These are phyloP conservation scores for Heliconius ismenius DNA, from an alignment of 2,888 invertebrate species.

Conservation along the genomic window DNA sequence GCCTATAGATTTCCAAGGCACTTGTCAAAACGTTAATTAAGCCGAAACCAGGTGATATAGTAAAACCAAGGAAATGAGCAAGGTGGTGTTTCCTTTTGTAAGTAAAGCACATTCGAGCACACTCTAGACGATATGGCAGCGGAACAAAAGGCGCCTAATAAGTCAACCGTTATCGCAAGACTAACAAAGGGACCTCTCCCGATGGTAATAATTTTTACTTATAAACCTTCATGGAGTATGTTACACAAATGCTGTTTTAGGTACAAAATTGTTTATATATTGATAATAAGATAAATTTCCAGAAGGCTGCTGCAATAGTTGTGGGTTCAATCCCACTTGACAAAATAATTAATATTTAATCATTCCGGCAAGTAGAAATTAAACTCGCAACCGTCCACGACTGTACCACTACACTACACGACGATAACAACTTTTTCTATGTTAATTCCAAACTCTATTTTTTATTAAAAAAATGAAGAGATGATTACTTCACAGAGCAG, in stretches of 20 bases:
- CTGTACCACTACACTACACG: no score
- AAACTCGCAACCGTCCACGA: no score
- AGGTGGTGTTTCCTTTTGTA: slow-evolving; percentile 28
- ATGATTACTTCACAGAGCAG: accelerated
- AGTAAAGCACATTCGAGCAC: slow-evolving; percentile 29
- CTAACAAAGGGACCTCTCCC: slow-evolving; percentile 30
- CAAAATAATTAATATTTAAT: no score
- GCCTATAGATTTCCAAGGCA: not conserved
- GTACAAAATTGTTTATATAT: slow-evolving; percentile 7
- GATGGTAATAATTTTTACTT: slow-evolving; percentile 24
- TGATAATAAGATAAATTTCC: not conserved
- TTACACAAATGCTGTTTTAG: not conserved
- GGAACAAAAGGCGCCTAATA: slow-evolving; percentile 38
- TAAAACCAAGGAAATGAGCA: slow-evolving; percentile 21
- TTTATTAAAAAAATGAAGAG: no score
- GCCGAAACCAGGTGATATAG: slow-evolving; percentile 17
- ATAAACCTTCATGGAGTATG: slow-evolving; percentile 19
- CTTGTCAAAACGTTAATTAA: slow-evolving; percentile 17
- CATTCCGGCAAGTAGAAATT: no score
- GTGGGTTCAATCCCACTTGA: no score
- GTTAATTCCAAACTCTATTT: no score
- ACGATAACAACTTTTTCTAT: no score
- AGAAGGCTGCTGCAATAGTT: not conserved
- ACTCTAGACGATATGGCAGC: slow-evolving; percentile 33
- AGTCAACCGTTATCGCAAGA: slow-evolving; percentile 36